Percentiles rank a stretch among this genome's conserved stretches.
phyloP scores from a whole-genome alignment of 2,888 invertebrate genomes.

The Pasiphila rectangulata region DNA sequence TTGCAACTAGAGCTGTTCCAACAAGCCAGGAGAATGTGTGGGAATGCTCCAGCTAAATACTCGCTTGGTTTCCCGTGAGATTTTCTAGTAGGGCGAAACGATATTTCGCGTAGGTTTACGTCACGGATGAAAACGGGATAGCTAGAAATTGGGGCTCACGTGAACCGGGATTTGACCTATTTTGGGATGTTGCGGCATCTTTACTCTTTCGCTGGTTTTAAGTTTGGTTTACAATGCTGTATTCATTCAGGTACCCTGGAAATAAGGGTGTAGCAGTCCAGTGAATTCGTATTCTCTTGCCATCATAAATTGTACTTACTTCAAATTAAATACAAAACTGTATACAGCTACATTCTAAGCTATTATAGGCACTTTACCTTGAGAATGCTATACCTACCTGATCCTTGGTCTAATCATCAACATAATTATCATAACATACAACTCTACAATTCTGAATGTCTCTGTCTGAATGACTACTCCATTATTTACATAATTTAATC shows the following conservation, averaged over 20 bases:
- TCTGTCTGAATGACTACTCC: too few species aligned
- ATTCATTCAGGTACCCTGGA: not conserved
- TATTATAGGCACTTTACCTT: too few species aligned
- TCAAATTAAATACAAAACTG: too few species aligned
- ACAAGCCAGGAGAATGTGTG: not conserved
- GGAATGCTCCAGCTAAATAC: not conserved
- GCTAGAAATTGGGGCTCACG: conserved; percentile 53
- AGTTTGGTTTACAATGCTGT: not conserved
- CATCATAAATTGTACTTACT: too few species aligned
- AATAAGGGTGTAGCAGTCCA: too few species aligned
- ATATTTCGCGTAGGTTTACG: conserved; percentile 61
- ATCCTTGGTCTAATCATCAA: too few species aligned
- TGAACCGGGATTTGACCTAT: conserved; percentile 74
- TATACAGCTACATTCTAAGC: too few species aligned
- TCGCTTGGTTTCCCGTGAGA: not conserved
- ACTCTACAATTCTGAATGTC: too few species aligned
- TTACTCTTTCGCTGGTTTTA: conserved; percentile 8
- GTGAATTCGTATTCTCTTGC: too few species aligned
- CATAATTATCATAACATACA: too few species aligned
- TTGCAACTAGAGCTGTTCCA: conserved; percentile 10
- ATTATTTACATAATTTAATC: too few species aligned
- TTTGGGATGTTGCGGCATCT: conserved; percentile 53
- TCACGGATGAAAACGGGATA: conserved; percentile 46
- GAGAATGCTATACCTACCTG: too few species aligned
- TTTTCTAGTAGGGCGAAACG: conserved; percentile 32